Evolutionary conservation across 2,797 vertebrate genomes (phyloP).

Genomic region (Chaenodraco wilsoni): DNA sequence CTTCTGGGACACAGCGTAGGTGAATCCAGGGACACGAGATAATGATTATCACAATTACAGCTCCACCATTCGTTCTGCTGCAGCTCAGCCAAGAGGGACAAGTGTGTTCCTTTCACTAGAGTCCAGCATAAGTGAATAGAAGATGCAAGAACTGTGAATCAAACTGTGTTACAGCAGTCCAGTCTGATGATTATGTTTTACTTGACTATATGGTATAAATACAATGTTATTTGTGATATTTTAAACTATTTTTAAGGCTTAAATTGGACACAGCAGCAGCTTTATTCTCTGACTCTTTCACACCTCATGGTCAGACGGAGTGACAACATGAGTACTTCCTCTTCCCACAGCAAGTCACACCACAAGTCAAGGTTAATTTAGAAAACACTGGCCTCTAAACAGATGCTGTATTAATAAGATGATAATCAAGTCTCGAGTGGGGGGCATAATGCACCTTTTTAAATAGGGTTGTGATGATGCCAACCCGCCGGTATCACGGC

Average conservation of each 20-base stretch:
- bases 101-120: constrained; percentile 28
- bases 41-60: constrained; percentile 68
- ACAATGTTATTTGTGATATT: neutral
- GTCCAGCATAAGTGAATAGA: neutral
- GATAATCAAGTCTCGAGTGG: constrained; percentile 4
- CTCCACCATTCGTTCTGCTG: constrained; percentile 37
- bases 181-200: neutral
- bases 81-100: constrained; percentile 33
- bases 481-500: too few relatives aligned
- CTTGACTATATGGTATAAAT: neutral
- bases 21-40: constrained; percentile 56
- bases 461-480: constrained; percentile 5
- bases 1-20: constrained; percentile 64
- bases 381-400: constrained; percentile 26
- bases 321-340: constrained; percentile 35
- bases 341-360: constrained; percentile 8
- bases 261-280: neutral
- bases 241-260: neutral
- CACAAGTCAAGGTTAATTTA: constrained; percentile 25
- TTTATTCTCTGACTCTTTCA: constrained; percentile 1
- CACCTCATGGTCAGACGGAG: constrained; percentile 20
- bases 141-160: constrained; percentile 3
- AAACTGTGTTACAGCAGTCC: constrained; percentile 1
- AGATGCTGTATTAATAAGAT: neutral
- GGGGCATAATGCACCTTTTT: neutral